Evolutionary conservation across 2,113 vertebrate genomes (phyloP).

Genomic region (Chunga burmeisteri): DNA sequence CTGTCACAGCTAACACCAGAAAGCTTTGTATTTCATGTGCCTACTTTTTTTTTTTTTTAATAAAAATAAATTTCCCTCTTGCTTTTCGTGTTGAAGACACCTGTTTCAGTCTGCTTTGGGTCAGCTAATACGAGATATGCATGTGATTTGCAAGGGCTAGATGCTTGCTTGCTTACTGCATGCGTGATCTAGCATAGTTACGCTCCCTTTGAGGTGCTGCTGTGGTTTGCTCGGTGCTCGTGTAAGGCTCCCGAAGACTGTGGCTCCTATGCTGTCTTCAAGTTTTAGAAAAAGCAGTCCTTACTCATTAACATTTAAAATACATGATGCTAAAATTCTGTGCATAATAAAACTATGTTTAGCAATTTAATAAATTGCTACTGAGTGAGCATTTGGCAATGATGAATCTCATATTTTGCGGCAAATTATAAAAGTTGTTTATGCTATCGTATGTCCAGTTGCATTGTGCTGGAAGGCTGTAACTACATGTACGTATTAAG

Average conservation of each 20-base stretch:
- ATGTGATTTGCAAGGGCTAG: background rate
- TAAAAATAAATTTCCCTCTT: background rate
- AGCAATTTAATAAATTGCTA: background rate
- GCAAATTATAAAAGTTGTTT: background rate
- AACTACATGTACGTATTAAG: background rate
- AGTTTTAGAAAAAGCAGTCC: background rate
- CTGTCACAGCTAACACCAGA: background rate
- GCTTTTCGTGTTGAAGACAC: background rate
- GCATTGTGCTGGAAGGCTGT: background rate
- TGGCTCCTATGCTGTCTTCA: background rate
- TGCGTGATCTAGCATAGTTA: background rate
- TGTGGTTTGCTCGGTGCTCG: background rate
- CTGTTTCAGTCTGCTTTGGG: background rate
- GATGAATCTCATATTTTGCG: background rate
- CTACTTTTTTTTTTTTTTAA: background rate
- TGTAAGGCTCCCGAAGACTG: too few relatives aligned
- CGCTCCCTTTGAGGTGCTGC: background rate
- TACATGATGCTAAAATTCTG: background rate
- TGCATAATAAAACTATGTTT: background rate
- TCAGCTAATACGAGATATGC: rapidly evolving
- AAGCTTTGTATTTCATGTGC: background rate
- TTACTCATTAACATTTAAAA: background rate
- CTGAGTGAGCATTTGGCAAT: background rate
- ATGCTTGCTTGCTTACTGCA: background rate
- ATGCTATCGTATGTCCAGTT: background rate